Evolutionary conservation across 2,113 vertebrate genomes (phyloP).

Genomic region (Psilopogon haemacephalus): DNA sequence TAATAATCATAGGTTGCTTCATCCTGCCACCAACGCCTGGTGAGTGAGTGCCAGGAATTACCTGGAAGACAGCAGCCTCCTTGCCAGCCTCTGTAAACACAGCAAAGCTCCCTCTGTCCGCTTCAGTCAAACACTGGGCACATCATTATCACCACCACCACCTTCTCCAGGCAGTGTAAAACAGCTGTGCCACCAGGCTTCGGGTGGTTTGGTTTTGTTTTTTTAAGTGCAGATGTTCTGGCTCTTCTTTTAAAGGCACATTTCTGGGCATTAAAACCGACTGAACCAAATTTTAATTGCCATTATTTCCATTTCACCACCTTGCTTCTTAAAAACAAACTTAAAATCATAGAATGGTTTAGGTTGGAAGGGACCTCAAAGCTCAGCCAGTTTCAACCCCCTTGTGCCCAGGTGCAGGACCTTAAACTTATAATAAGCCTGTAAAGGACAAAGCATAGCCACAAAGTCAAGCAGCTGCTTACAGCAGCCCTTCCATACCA

Average conservation of each 20-base stretch:
- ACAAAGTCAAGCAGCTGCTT: not conserved
- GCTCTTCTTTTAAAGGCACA: not conserved
- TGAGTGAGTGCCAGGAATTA: fast-evolving
- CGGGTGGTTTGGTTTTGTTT: not conserved
- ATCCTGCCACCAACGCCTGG: fast-evolving
- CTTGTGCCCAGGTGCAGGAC: too few species aligned
- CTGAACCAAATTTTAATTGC: not conserved
- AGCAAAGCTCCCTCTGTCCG: not conserved
- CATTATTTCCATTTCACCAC: too few species aligned
- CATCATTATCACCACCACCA: not conserved
- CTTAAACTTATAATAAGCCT: too few species aligned
- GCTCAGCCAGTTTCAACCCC: too few species aligned
- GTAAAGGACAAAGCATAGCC: not conserved
- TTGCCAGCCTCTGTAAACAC: not conserved
- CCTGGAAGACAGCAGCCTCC: fast-evolving
- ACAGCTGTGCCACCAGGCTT: fast-evolving
- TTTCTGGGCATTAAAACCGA: not conserved
- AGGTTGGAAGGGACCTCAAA: too few species aligned
- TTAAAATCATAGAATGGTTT: too few species aligned
- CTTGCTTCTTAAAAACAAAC: too few species aligned
- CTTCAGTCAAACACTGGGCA: not conserved
- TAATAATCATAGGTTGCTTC: fast-evolving
- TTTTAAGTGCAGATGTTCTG: not conserved
- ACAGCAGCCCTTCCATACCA: not conserved
- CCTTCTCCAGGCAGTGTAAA: fast-evolving